Evolutionary conservation across 2,797 vertebrate genomes (phyloP).

Genomic region (Avahi laniger): DNA sequence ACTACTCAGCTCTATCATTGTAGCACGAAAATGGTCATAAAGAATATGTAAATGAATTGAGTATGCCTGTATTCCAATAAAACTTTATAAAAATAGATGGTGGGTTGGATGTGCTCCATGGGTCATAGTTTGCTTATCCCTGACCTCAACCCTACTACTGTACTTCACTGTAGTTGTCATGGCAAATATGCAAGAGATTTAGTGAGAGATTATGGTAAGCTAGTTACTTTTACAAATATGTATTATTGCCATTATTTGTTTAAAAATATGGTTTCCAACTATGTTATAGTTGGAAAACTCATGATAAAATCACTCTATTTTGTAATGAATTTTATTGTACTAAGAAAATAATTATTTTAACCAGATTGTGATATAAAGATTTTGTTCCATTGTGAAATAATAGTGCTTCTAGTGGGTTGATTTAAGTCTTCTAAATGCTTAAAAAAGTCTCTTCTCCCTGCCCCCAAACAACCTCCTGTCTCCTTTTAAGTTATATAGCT

Average conservation of each 20-base stretch:
- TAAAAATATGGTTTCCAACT: not conserved
- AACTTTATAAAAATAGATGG: not conserved
- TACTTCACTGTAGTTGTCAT: not conserved
- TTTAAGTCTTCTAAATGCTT: not conserved
- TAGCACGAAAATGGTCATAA: not conserved
- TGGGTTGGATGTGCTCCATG: not conserved
- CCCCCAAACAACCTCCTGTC: not conserved
- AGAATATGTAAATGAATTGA: not conserved
- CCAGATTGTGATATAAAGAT: not conserved
- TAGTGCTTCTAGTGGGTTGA: not conserved
- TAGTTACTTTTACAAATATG: not conserved
- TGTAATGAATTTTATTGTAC: not conserved
- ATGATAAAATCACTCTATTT: not conserved
- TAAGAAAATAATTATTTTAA: not conserved
- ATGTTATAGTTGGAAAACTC: not conserved
- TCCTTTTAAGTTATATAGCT: not conserved
- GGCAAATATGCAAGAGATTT: not conserved
- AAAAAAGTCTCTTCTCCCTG: not conserved
- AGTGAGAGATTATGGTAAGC: not conserved
- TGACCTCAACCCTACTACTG: not conserved
- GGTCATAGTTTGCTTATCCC: not conserved
- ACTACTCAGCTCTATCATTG: not conserved
- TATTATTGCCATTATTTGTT: not conserved
- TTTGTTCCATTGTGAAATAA: not conserved
- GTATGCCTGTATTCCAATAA: not conserved